A percentile compares a stretch with the other conserved stretches of the same genome.
These are phyloP conservation scores for Paramuricea clavata DNA, from an alignment of 92 coral and sea anemone genomes.

Conservation along the genomic window DNA sequence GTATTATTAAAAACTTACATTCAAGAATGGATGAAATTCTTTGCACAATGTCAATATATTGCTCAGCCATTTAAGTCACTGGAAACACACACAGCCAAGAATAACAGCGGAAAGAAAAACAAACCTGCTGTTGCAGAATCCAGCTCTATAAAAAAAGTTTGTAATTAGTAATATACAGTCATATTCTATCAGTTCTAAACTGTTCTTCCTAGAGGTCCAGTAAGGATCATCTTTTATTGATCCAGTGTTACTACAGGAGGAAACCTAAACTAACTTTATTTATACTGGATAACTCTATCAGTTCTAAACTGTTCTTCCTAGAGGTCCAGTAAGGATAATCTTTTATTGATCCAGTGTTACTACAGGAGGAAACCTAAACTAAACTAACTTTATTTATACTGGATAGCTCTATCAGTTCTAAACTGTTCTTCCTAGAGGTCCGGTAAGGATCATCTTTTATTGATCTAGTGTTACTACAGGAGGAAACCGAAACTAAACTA, in stretches of 20 bases:
- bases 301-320: no score
- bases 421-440: no score
- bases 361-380: no score
- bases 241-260: background rate
- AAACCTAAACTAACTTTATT: background rate
- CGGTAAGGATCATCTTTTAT: no score
- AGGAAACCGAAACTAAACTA: no score
- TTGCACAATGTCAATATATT: constrained; percentile 92
- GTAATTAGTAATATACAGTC: background rate
- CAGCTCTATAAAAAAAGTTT: constrained; percentile 46
- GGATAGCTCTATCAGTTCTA: no score
- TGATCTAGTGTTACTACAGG: no score
- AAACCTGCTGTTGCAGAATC: background rate
- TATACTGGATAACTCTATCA: no score
- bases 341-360: no score
- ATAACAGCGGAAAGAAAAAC: constrained; percentile 41
- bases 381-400: no score
- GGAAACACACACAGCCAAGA: constrained; percentile 48
- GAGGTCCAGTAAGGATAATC: no score
- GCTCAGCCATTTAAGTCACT: constrained; percentile 92
- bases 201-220: constrained; percentile 2
- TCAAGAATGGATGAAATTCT: constrained; percentile 94
- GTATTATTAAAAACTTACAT: constrained; percentile 88
- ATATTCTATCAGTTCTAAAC: background rate
- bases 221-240: no score